Percentiles rank a stretch among this genome's conserved stretches.
Conservation (phyloP, 2,113 vertebrate species). For the Haemorhous mexicanus region DNA sequence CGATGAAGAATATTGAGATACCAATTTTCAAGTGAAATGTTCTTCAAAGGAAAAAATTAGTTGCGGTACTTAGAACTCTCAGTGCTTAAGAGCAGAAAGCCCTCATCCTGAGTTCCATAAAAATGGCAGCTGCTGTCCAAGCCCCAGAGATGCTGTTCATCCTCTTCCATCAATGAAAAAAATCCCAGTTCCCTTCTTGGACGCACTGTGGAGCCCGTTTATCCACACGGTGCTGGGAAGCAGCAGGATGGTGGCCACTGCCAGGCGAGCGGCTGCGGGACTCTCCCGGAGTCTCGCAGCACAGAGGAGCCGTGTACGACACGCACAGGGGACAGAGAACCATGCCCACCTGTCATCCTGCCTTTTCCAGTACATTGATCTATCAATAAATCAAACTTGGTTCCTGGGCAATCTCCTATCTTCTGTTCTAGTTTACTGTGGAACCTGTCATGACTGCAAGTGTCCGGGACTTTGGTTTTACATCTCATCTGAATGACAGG, state of each 20-base stretch:
- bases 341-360: fast-evolving
- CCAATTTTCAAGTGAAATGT: neutral
- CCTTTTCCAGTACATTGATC: neutral
- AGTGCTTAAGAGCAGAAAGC: neutral
- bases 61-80: neutral
- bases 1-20: neutral
- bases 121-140: neutral
- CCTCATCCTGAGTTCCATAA: neutral
- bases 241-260: fast-evolving
- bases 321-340: neutral
- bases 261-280: fast-evolving
- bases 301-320: too few relatives aligned
- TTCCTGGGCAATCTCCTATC: neutral
- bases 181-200: neutral
- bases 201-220: fast-evolving
- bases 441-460: neutral
- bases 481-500: neutral
- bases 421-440: neutral
- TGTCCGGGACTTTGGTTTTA: neutral
- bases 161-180: neutral
- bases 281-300: neutral
- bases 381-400: neutral
- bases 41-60: neutral
- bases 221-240: fast-evolving
- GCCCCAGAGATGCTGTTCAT: neutral